Percentiles rank a stretch among this genome's conserved stretches.
Conservation (phyloP, 2,888 invertebrate genomes). For the Phragmatobia fuliginosa region DNA sequence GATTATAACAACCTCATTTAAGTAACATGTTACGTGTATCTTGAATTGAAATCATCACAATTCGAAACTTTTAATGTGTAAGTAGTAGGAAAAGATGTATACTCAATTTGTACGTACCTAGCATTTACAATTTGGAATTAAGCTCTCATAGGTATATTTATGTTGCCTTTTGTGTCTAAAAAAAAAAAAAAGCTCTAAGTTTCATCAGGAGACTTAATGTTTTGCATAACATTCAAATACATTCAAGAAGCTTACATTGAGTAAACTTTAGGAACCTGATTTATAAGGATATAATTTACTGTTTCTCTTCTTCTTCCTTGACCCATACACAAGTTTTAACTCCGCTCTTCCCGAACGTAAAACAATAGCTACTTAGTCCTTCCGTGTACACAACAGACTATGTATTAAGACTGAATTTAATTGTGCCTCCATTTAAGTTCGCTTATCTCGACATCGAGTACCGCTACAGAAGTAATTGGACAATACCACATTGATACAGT, state of each 20-base stretch:
- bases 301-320: not conserved
- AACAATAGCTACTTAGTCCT: conserved; percentile 16
- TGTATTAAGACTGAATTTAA: conserved; percentile 9
- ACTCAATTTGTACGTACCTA: not conserved
- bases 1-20: conserved; percentile 3
- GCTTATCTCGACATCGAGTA: conserved; percentile 19
- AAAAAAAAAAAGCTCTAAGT: not conserved
- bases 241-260: not conserved
- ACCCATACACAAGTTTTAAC: not conserved
- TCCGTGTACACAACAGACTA: conserved; percentile 10
- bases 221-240: not conserved
- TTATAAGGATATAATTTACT: not conserved
- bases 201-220: not conserved
- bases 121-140: not conserved
- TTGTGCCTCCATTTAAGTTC: conserved; percentile 12
- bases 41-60: not conserved
- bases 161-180: not conserved
- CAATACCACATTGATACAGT: conserved; percentile 42
- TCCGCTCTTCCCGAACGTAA: not conserved
- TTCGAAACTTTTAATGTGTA: not conserved
- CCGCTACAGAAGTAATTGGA: conserved; percentile 28
- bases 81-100: not conserved
- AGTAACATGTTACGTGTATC: conserved; percentile 7
- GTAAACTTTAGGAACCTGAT: not conserved
- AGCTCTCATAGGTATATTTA: not conserved